Percentiles rank a stretch among this genome's conserved stretches.
phyloP scores from a whole-genome alignment of 1,140 invertebrate genomes.

The Drosophila repletoides region DNA sequence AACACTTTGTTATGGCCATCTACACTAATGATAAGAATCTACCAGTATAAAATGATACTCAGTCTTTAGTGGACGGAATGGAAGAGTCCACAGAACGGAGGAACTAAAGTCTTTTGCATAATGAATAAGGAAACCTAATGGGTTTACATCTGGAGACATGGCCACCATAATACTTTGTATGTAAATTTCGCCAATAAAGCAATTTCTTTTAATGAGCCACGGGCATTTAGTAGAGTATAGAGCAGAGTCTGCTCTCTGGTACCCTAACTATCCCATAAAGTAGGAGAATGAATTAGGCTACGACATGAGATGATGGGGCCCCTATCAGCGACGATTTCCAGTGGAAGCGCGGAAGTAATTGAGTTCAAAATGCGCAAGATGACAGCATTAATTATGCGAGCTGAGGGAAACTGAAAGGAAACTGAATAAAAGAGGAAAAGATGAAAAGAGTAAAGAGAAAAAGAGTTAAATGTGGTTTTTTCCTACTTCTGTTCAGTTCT shows the following conservation, averaged over 20 bases:
- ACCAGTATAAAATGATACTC: constrained; percentile 11
- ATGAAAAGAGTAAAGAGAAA: constrained; percentile 13
- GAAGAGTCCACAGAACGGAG: neutral
- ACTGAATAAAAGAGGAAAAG: neutral
- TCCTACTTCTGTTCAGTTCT: too few relatives aligned
- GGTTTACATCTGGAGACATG: constrained; percentile 70
- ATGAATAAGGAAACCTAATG: constrained; percentile 32
- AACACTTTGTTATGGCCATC: constrained; percentile 17
- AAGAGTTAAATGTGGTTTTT: constrained; percentile 77
- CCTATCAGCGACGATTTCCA: constrained; percentile 58
- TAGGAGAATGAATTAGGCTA: constrained; percentile 74
- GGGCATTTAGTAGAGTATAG: constrained; percentile 45
- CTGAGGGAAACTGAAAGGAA: neutral
- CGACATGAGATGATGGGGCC: constrained; percentile 71
- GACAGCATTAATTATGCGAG: constrained; percentile 77
- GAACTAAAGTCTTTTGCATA: constrained; percentile 34
- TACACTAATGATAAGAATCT: constrained; percentile 20
- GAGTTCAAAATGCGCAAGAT: constrained; percentile 80
- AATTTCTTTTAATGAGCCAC: constrained; percentile 77
- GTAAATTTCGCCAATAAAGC: constrained; percentile 77
- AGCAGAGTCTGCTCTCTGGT: constrained; percentile 29
- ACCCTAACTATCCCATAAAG: constrained; percentile 72
- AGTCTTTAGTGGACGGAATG: too few relatives aligned
- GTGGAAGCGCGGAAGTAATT: constrained; percentile 75
- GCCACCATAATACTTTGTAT: constrained; percentile 77